Evolutionary conservation across 2,888 invertebrate species (phyloP), one percentile per base, ranked within the genome.

Genomic region (Pheosia tremula): DNA sequence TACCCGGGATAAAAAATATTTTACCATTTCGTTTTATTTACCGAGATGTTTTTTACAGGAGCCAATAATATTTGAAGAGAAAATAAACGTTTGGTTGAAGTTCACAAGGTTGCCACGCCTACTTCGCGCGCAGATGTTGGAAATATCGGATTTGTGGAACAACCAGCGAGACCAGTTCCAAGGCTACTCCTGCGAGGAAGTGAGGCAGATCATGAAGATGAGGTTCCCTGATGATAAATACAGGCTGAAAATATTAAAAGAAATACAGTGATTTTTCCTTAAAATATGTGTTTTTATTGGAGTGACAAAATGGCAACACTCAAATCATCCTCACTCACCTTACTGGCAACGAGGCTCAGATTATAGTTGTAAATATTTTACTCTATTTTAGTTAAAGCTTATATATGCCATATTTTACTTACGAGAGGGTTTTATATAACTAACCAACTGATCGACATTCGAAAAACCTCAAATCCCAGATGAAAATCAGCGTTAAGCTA

Each of bases 141-240:
- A 93, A 62, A 81, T 91, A 36, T 82, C 89, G 0, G 82, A 85
- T 4, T 70, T 89, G 0, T 94, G 94, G 94, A 82, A 79, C 38
- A 74, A 71, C 0, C 77, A 81, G 57, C 75, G 75, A 36, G 79
- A 84, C 0, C 67, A 87, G 6, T 67, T 86, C 0, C 78, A 77
- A 49, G 77, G 75, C 55, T 94, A 86, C 77, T 80, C 83, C 0
- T 91, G 91, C 59, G 93, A 94, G 61, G 94, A 94, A 72, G 84
- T 94, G 5, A 67, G 92, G 1, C 91, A 91, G 58, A 81, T 94
- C 11, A 78, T 94, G 38, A 93, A 92, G 67, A 90, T 93, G 81
- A 78, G 92, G 45, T 94, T 93, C 81, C 90, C 91, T 0, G 90
- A 91, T 68, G 85, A 91, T 69, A 85, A 88, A 67, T 90, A 90